Conservation (phyloP, 92 coral and sea anemone genomes). For the Parazoanthus atlanticus region DNA sequence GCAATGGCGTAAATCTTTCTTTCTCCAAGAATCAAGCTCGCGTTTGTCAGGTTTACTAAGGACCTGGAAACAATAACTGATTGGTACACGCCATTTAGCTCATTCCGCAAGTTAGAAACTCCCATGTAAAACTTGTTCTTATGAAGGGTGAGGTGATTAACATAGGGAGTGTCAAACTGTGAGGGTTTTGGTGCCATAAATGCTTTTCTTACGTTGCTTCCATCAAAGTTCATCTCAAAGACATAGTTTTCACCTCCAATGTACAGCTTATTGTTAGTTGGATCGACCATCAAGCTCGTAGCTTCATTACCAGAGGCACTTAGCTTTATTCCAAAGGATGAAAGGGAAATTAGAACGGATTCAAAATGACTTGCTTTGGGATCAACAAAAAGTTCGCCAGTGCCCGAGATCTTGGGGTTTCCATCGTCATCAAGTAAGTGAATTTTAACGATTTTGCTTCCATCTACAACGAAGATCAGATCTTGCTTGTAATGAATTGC, state of each 20-base stretch:
- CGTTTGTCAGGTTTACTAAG: not conserved
- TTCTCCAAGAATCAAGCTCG: not conserved
- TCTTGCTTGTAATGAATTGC: conserved; percentile 50
- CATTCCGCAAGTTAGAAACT: not conserved
- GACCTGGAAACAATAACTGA: not conserved
- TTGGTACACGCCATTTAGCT: not conserved
- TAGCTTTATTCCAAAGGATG: not conserved
- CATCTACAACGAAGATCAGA: conserved; percentile 45
- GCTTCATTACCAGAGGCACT: not conserved
- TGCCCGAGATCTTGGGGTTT: conserved; percentile 30
- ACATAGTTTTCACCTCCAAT: not conserved
- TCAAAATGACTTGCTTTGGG: conserved; percentile 38
- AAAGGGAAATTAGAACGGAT: not conserved
- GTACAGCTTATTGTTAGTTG: not conserved
- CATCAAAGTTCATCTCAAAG: conserved; percentile 14
- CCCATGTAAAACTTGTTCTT: not conserved
- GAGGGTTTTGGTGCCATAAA: not conserved
- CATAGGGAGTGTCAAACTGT: too few species aligned
- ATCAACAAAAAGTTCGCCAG: conserved; percentile 39
- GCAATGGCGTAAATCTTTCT: not conserved
- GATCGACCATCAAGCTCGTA: conserved; percentile 21
- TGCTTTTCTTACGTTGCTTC: not conserved
- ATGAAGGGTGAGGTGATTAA: not conserved
- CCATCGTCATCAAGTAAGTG: conserved; percentile 39
- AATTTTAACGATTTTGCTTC: conserved; percentile 11